Evolutionary conservation across 2,797 vertebrate species (phyloP).

Genomic region (Syndactyla subalaris): DNA sequence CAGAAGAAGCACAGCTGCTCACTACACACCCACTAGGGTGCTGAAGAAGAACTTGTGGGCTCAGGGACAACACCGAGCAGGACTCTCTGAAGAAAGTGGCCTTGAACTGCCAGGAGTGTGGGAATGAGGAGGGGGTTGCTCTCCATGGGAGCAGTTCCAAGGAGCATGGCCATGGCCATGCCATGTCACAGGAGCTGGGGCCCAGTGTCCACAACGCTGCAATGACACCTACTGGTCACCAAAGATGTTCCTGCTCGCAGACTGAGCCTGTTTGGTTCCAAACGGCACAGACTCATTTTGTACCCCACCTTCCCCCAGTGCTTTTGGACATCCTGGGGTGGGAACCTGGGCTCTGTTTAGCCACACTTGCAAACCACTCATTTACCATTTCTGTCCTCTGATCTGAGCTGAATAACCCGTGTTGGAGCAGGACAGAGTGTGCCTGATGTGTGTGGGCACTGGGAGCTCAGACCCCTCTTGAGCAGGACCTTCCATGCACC

Average conservation of each 20-base stretch:
- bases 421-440: accelerated
- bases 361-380: not conserved
- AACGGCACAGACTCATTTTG: accelerated
- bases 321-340: not conserved
- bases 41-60: not conserved
- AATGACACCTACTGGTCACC: conserved; percentile 68
- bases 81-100: not conserved
- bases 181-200: not conserved
- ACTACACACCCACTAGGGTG: accelerated
- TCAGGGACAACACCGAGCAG: not conserved
- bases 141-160: not conserved
- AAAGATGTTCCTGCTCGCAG: not conserved
- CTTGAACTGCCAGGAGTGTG: not conserved
- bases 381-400: not conserved
- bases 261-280: not conserved
- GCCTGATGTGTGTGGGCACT: not conserved
- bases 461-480: not conserved
- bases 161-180: not conserved
- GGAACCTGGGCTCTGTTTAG: not conserved
- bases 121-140: not conserved
- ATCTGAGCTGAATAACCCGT: not conserved
- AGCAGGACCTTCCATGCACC: not conserved
- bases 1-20: not conserved
- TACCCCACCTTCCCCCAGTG: not conserved
- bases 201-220: conserved; percentile 29